Base-by-base conservation (phyloP, 1,140 invertebrate species). In the Pectinophora gossypiella region DNA sequence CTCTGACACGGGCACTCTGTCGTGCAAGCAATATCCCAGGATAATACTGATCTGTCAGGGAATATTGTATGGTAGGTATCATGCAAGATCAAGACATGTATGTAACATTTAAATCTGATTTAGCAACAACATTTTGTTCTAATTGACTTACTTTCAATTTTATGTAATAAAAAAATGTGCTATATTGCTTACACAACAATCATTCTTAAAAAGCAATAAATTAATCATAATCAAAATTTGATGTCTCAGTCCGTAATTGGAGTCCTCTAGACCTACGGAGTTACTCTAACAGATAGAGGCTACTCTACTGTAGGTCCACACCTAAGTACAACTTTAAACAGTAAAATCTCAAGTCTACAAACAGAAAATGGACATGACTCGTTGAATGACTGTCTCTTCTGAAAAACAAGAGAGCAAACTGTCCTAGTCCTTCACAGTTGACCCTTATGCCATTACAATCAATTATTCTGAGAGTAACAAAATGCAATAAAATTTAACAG, bases 401-500 rank as follows among this genome's bases (percentile, higher is more conserved):
- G 23, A 27, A 12, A 12, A 27, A 40, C 16, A 18, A 15, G 16
- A 40, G 36, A 40, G 16, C 36, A 40, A 2, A 16, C 36, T 40
- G 36, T 40, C n/a, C 36, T 32, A 32, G n/a, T n/a, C 38, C 38
- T 15, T 19, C 38, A 16, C 3, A 44, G 19, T 13, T n/a, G 7
- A 21, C 18, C 42, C 9, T 13, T 13, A 20, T 6, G 19, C 20
- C 13, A 51, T 35, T 36, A 62, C 68, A 43, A 73, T 71, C 58
- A 59, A 67, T 81, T 57, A 63, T 64, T 72, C 64, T 76, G 76
- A 77, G 62, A 79, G 75, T 84, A 85, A 87, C 80, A 87, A 81
- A 87, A 85, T 76, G 82, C 82, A 76, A 79, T 84, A 77, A 76
- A 85, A 80, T 86, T 86, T 76, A 86, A 86, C 83, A 86, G 78